A percentile compares a stretch with the other conserved stretches of the same genome.
Conservation (phyloP, 2,888 invertebrate species). For the Phlogophora meticulosa region DNA sequence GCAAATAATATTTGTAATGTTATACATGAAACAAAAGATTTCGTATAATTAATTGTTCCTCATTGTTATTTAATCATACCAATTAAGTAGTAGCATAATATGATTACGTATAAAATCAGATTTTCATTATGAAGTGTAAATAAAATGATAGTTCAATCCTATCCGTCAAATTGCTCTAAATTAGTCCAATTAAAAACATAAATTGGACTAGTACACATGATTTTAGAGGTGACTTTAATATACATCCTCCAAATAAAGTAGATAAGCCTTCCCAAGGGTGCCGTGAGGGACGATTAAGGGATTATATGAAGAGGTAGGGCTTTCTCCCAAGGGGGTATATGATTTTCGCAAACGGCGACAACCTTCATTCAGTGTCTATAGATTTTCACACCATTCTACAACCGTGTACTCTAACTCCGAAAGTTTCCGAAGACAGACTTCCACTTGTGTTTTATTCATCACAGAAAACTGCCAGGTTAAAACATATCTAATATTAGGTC, state of each 20-base stretch:
- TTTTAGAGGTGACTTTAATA: conserved; percentile 21
- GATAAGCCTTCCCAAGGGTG: conserved; percentile 14
- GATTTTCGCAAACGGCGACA: conserved; percentile 10
- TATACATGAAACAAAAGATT: conserved; percentile 10
- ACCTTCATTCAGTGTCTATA: conserved; percentile 8
- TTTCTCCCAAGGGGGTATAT: conserved; percentile 18
- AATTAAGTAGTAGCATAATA: conserved; percentile 7
- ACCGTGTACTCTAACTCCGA: not conserved
- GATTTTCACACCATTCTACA: conserved; percentile 5
- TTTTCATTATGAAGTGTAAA: not conserved
- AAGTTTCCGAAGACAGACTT: not conserved
- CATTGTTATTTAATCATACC: not conserved
- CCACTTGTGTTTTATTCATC: too few species aligned
- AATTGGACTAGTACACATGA: conserved; percentile 9
- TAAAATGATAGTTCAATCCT: not conserved
- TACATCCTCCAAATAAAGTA: conserved; percentile 21
- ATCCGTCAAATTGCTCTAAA: conserved; percentile 1
- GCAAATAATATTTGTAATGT: conserved; percentile 7
- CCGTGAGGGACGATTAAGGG: conserved; percentile 42
- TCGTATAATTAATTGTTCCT: not conserved
- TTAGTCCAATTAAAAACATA: conserved; percentile 13
- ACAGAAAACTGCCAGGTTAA: too few species aligned
- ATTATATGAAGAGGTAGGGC: conserved; percentile 28
- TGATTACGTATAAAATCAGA: not conserved
- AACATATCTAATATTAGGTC: too few species aligned